Conservation (phyloP, 2,888 invertebrate species). For the Tiliacea citrago region DNA sequence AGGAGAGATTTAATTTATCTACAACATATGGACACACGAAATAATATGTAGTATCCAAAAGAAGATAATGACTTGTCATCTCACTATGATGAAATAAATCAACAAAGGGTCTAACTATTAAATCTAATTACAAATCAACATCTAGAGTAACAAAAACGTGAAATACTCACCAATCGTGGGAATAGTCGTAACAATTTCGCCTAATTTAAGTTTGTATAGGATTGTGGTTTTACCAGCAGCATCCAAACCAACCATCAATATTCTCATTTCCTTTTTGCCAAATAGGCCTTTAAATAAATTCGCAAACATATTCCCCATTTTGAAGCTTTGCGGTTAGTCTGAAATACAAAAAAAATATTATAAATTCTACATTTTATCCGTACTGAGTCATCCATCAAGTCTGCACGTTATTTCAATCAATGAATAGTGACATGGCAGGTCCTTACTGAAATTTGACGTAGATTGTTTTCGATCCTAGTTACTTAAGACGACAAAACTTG, state of each 20-base stretch:
- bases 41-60: neutral
- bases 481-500: slow-evolving; percentile 18
- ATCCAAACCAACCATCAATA: slow-evolving; percentile 99
- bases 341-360: slow-evolving; percentile 80
- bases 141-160: slow-evolving; percentile 15
- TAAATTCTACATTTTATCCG: slow-evolving; percentile 72
- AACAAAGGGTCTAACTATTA: slow-evolving; percentile 16
- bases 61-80: neutral
- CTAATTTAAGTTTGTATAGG: slow-evolving; percentile 99
- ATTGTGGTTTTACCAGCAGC: slow-evolving; percentile 99
- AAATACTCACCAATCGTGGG: slow-evolving; percentile 98
- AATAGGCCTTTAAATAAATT: slow-evolving; percentile 99
- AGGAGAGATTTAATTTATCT: slow-evolving; percentile 9
- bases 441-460: slow-evolving; percentile 75
- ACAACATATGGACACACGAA: slow-evolving; percentile 15
- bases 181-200: slow-evolving; percentile 99
- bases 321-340: slow-evolving; percentile 91
- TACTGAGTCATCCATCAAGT: slow-evolving; percentile 87
- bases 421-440: slow-evolving; percentile 90
- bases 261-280: slow-evolving; percentile 99
- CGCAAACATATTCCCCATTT: slow-evolving; percentile 99
- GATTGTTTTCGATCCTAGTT: slow-evolving; percentile 62
- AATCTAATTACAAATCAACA: slow-evolving; percentile 23
- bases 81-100: slow-evolving; percentile 18
- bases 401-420: slow-evolving; percentile 87